A percentile compares a stretch with the other conserved stretches of the same genome.
Conservation (phyloP, 2,888 invertebrate species). For the Xanthia icteritia region DNA sequence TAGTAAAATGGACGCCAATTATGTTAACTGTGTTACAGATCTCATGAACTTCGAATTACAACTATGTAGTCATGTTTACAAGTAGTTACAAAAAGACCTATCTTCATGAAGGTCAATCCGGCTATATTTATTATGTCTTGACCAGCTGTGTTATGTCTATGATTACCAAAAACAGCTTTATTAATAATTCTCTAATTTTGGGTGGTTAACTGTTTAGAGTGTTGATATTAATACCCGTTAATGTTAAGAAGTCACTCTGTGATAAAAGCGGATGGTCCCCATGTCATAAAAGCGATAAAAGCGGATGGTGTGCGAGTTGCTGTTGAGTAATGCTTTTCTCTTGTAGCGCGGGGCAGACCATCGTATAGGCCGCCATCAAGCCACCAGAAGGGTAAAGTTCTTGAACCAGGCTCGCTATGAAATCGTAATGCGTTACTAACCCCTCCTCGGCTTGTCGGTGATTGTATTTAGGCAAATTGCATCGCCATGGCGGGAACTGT, state of each 20-base stretch:
- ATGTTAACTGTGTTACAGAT: slow-evolving; percentile 34
- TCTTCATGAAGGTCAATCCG: slow-evolving; percentile 26
- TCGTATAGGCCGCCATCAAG: slow-evolving; percentile 86
- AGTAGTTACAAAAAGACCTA: slow-evolving; percentile 8
- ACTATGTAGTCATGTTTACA: slow-evolving; percentile 22
- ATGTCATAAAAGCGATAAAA: too few species aligned
- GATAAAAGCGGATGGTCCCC: slow-evolving; percentile 73
- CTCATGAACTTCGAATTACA: slow-evolving; percentile 33
- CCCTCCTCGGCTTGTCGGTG: slow-evolving; percentile 80
- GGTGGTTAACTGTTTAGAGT: slow-evolving; percentile 62
- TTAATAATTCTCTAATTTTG: slow-evolving; percentile 65
- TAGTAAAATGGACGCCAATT: slow-evolving; percentile 47
- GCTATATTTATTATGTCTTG: slow-evolving; percentile 58
- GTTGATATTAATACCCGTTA: slow-evolving; percentile 59
- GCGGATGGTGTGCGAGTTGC: slow-evolving; percentile 80
- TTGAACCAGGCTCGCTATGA: slow-evolving; percentile 80
- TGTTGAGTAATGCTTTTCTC: slow-evolving; percentile 88
- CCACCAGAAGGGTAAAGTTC: slow-evolving; percentile 89
- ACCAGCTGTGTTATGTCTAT: slow-evolving; percentile 55
- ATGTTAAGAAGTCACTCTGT: slow-evolving; percentile 63
- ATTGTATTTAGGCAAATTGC: slow-evolving; percentile 86
- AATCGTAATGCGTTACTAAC: slow-evolving; percentile 83
- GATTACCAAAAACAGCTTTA: slow-evolving; percentile 61
- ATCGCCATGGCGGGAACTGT: slow-evolving; percentile 81
- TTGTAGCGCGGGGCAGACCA: slow-evolving; percentile 86